Conservation (phyloP, 2,797 vertebrate species). For the Menidia menidia region DNA sequence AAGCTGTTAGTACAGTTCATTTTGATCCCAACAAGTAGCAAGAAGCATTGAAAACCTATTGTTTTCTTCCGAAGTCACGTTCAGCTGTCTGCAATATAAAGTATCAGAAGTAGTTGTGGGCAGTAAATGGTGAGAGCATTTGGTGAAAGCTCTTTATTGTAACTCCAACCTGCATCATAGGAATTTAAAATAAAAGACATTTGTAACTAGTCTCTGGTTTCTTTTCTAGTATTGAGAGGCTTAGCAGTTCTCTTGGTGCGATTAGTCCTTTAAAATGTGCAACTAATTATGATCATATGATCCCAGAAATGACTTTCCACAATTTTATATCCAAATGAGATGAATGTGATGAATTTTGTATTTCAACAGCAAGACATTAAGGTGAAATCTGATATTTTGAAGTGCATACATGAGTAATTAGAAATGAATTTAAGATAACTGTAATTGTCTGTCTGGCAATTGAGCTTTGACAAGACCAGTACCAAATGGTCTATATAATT, state of each 20-base stretch:
- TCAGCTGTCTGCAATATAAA: slow-evolving; percentile 1
- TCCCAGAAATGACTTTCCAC: neutral
- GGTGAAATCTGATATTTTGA: neutral
- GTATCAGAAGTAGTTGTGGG: neutral
- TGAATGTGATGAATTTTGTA: neutral
- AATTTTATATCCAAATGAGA: neutral
- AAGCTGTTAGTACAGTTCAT: neutral
- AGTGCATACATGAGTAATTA: neutral
- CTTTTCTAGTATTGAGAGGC: neutral
- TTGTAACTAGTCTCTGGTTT: slow-evolving; percentile 5
- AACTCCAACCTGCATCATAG: slow-evolving; percentile 28
- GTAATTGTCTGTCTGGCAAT: too few species aligned
- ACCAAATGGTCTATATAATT: too few species aligned
- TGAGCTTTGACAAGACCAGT: too few species aligned
- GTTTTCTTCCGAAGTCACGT: slow-evolving; percentile 8
- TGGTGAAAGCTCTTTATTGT: slow-evolving; percentile 22
- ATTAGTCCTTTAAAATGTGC: neutral
- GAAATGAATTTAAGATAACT: neutral
- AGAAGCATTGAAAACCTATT: neutral
- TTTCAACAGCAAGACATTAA: neutral
- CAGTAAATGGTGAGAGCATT: neutral
- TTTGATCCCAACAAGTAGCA: slow-evolving; percentile 4
- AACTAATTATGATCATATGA: neutral
- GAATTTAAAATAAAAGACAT: slow-evolving; percentile 56
- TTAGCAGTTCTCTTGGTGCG: neutral